Conservation (phyloP, 2,888 invertebrate species). For the Phytoseiulus persimilis region DNA sequence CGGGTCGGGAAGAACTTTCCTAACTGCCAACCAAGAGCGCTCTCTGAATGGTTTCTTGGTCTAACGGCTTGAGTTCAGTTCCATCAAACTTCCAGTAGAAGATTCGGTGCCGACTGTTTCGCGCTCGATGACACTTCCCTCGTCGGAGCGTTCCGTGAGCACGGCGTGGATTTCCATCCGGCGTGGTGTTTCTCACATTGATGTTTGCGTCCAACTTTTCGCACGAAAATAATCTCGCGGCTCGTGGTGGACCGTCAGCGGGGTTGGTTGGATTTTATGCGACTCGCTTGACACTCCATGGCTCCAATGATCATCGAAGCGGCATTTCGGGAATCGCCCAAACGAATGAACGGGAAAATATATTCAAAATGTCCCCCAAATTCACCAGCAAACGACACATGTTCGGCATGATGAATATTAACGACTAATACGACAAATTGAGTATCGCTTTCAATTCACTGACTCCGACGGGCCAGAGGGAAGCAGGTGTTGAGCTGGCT, state of each 20-base stretch:
- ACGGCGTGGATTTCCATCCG: too few relatives aligned
- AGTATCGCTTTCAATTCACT: not conserved
- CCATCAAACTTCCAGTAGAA: too few relatives aligned
- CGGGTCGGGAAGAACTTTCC: not conserved
- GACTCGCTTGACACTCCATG: not conserved
- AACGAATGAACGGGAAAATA: not conserved
- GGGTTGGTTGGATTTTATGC: not conserved
- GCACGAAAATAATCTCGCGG: not conserved
- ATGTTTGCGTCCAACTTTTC: not conserved
- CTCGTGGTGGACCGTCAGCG: not conserved
- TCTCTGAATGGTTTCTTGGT: not conserved
- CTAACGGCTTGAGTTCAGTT: not conserved
- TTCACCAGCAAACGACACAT: not conserved
- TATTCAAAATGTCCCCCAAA: not conserved
- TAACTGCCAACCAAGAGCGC: not conserved
- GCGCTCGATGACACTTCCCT: too few relatives aligned
- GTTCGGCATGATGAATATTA: slow-evolving; percentile 5
- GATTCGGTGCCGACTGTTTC: too few relatives aligned
- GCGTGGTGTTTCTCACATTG: not conserved
- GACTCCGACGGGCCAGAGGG: not conserved
- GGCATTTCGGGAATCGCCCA: not conserved
- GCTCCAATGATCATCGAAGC: not conserved
- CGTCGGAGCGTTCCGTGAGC: too few relatives aligned
- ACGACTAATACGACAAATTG: not conserved
- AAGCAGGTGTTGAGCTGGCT: not conserved